A percentile compares a stretch with the other conserved stretches of the same genome.
Evolutionary conservation across 2,888 invertebrate genomes (phyloP).

Genomic region (Crocallis elinguaria): DNA sequence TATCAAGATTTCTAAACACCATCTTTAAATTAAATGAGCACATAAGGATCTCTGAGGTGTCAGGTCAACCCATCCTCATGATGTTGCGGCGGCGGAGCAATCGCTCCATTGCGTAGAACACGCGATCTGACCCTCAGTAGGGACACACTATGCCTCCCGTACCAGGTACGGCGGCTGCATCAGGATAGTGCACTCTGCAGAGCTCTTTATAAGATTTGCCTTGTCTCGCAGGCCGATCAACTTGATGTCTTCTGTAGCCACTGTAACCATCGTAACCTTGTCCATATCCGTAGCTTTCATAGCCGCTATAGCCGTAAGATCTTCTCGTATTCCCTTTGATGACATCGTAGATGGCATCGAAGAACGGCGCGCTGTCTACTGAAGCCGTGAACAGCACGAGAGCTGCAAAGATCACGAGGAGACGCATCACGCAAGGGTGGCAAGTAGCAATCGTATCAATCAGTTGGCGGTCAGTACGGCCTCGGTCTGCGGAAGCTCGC

Average conservation of each 20-base stretch:
- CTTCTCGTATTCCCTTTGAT: slow-evolving; percentile 70
- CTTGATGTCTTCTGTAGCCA: slow-evolving; percentile 30
- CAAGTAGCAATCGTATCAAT: slow-evolving; percentile 72
- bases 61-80: slow-evolving; percentile 79
- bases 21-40: background rate
- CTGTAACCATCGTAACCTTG: slow-evolving; percentile 5
- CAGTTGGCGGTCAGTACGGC: slow-evolving; percentile 73
- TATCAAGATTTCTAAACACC: background rate
- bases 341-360: slow-evolving; percentile 78
- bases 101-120: slow-evolving; percentile 83
- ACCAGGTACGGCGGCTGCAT: slow-evolving; percentile 76
- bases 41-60: background rate
- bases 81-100: slow-evolving; percentile 79
- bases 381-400: slow-evolving; percentile 48
- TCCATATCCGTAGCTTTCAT: slow-evolving; percentile 52
- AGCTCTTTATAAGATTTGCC: slow-evolving; percentile 87
- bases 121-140: slow-evolving; percentile 84
- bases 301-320: slow-evolving; percentile 64
- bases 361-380: slow-evolving; percentile 70
- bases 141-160: slow-evolving; percentile 87
- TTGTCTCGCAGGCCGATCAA: slow-evolving; percentile 54
- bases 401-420: slow-evolving; percentile 47
- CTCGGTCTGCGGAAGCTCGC: slow-evolving; percentile 75
- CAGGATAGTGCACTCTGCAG: slow-evolving; percentile 88
- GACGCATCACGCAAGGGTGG: slow-evolving; percentile 74